These are phyloP conservation scores for Bombus terrestris DNA, from an alignment of 1,140 invertebrate species.

Conservation along the genomic window DNA sequence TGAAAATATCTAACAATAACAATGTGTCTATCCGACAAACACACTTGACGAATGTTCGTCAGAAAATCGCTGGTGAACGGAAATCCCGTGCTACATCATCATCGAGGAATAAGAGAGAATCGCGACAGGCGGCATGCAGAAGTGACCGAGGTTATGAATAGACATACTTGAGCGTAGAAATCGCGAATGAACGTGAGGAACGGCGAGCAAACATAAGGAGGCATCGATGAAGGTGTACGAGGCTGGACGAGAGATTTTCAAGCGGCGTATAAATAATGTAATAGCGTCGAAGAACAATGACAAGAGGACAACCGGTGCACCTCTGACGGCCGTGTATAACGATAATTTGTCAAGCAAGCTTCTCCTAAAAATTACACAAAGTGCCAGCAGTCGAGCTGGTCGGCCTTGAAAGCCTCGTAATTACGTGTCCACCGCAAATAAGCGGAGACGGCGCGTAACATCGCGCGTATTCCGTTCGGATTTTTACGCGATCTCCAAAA, in stretches of 20 bases:
- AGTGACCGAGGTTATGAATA: not conserved
- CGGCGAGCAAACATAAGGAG: slow-evolving; percentile 1
- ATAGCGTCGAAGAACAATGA: slow-evolving; percentile 47
- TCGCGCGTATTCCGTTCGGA: not conserved
- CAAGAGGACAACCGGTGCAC: slow-evolving; percentile 11
- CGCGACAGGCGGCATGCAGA: not conserved
- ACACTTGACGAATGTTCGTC: not conserved
- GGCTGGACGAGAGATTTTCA: not conserved
- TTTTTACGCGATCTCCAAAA: not conserved
- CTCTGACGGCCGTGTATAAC: slow-evolving; percentile 15
- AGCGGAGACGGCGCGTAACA: slow-evolving; percentile 55
- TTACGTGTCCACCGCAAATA: slow-evolving; percentile 64
- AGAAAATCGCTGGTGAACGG: not conserved
- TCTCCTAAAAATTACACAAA: slow-evolving; percentile 64
- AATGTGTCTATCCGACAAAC: not conserved
- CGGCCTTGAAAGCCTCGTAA: slow-evolving; percentile 60
- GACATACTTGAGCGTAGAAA: slow-evolving; percentile 3
- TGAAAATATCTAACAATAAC: not conserved
- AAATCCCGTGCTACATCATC: slow-evolving; percentile 9
- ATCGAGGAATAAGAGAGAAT: not conserved
- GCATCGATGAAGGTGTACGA: slow-evolving; percentile 4
- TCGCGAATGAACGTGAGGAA: not conserved
- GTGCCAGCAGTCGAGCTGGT: slow-evolving; percentile 34
- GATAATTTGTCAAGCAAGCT: slow-evolving; percentile 62
- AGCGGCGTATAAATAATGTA: slow-evolving; percentile 14